Percentiles rank a stretch among this genome's conserved stretches.
phyloP scores from a whole-genome alignment of 1,140 invertebrate genomes.

The Amphibalanus amphitrite region DNA sequence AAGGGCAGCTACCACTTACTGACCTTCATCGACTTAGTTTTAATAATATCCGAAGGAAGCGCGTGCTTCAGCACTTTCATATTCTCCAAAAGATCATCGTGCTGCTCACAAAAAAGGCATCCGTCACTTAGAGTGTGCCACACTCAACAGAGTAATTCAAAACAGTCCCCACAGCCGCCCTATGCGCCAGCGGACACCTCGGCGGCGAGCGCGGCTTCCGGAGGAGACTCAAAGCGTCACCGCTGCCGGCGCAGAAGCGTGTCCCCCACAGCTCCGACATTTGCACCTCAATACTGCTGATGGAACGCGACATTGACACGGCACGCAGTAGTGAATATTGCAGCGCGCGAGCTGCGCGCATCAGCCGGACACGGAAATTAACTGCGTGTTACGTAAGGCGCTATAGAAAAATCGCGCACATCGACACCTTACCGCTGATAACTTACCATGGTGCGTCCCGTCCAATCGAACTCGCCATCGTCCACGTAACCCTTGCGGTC shows the following conservation, averaged over 20 bases:
- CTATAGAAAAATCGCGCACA: too few species aligned
- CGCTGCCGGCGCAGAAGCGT: too few species aligned
- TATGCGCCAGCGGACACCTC: not conserved
- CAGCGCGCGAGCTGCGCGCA: too few species aligned
- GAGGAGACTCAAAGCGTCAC: not conserved
- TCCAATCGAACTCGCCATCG: constrained; percentile 97
- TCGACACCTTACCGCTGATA: too few species aligned
- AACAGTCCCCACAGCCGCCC: not conserved
- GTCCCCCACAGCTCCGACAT: too few species aligned
- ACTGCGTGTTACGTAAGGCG: too few species aligned
- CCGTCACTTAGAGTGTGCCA: too few species aligned
- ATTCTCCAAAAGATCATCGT: constrained; percentile 25
- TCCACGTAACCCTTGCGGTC: constrained; percentile 79
- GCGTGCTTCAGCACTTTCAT: constrained; percentile 57
- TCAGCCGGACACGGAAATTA: too few species aligned
- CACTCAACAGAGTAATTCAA: not conserved
- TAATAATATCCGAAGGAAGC: constrained; percentile 59
- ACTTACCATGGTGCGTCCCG: constrained; percentile 70
- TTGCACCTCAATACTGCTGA: not conserved
- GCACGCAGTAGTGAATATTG: too few species aligned
- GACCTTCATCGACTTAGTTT: constrained; percentile 74
- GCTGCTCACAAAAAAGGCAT: constrained; percentile 9
- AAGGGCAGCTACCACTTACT: constrained; percentile 21
- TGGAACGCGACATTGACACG: not conserved
- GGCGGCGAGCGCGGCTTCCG: not conserved